These are phyloP conservation scores for Leptarthrus brevirostris DNA, from an alignment of 2,888 invertebrate species.

Conservation along the genomic window DNA sequence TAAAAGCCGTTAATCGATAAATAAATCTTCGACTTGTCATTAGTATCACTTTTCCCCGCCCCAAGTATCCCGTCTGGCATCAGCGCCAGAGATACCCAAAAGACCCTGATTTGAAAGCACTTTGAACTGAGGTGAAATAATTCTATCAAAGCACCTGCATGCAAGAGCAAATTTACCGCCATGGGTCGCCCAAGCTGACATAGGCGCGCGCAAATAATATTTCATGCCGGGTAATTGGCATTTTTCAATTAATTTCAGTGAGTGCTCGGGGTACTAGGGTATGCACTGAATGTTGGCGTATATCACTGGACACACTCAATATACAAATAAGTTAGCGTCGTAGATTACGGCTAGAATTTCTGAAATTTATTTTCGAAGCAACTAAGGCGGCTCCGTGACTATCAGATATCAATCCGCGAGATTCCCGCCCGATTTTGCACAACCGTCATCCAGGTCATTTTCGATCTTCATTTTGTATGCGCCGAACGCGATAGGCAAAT, in stretches of 20 bases:
- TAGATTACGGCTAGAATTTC: conserved; percentile 24
- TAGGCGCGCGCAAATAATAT: conserved; percentile 51
- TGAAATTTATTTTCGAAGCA: conserved; percentile 38
- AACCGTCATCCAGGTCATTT: conserved; percentile 34
- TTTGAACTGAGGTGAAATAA: conserved; percentile 49
- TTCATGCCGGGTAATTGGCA: conserved; percentile 52
- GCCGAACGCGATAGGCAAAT: conserved; percentile 15
- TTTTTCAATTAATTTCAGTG: conserved; percentile 51
- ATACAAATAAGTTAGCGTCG: conserved; percentile 37
- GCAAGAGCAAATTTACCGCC: conserved; percentile 48
- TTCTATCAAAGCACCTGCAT: conserved; percentile 51
- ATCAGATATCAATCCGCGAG: conserved; percentile 11
- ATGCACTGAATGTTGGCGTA: conserved; percentile 15
- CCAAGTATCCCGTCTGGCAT: background rate
- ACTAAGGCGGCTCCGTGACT: conserved; percentile 22
- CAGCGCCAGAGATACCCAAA: conserved; percentile 3
- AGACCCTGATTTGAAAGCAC: conserved; percentile 48
- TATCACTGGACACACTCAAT: conserved; percentile 38
- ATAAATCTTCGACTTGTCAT: conserved; percentile 49
- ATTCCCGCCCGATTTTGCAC: background rate
- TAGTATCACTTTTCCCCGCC: conserved; percentile 31
- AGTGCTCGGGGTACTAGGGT: conserved; percentile 9
- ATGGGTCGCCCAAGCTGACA: conserved; percentile 35
- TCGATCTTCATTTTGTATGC: conserved; percentile 14
- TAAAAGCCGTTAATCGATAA: conserved; percentile 51